Evolutionary conservation across 2,113 vertebrate species (phyloP).

Genomic region (Calyptomena viridis): DNA sequence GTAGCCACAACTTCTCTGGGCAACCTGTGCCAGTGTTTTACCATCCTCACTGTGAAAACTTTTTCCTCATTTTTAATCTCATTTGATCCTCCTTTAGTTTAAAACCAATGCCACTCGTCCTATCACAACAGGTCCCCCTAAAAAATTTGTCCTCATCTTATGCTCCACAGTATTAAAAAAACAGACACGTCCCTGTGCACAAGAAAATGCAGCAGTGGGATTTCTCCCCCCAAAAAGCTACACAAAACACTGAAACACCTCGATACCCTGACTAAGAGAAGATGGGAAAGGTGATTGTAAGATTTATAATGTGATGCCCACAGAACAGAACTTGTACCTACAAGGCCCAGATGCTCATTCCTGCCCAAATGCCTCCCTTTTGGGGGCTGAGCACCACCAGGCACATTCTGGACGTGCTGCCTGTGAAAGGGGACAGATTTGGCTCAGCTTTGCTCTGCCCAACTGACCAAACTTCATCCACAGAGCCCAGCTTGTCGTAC

Average conservation of each 20-base stretch:
- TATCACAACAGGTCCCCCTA: neutral
- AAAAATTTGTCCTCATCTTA: neutral
- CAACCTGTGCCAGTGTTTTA: neutral
- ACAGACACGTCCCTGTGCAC: neutral
- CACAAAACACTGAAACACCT: neutral
- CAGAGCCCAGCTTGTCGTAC: accelerated
- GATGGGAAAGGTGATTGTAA: neutral
- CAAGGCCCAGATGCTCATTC: neutral
- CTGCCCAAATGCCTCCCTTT: neutral
- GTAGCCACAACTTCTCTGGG: neutral
- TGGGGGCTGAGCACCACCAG: neutral
- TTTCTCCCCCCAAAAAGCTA: neutral
- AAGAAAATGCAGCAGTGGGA: neutral
- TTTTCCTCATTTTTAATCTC: neutral
- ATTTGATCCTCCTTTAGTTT: neutral
- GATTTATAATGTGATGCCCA: neutral
- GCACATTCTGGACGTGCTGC: accelerated
- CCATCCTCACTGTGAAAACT: neutral
- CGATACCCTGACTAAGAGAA: neutral
- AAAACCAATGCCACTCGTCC: accelerated
- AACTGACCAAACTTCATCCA: neutral
- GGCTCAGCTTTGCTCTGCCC: neutral
- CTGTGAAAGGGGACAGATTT: neutral
- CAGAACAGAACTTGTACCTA: neutral
- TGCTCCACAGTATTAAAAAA: too few relatives aligned